A percentile compares a stretch with the other conserved stretches of the same genome.
Conservation (phyloP, 2,797 vertebrate species). For the Hirundo rustica region DNA sequence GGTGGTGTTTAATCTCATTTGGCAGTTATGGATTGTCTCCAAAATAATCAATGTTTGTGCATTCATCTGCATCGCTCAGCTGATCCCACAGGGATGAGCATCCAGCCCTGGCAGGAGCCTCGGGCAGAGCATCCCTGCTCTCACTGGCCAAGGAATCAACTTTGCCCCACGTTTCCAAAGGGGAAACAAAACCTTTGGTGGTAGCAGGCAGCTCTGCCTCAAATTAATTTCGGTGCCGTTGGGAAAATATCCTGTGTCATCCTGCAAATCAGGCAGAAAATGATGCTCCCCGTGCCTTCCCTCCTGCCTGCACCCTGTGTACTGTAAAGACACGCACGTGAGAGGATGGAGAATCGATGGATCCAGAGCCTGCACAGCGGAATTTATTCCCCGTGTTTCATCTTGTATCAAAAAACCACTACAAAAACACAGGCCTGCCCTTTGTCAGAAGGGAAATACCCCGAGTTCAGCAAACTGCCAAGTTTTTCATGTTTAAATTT, state of each 20-base stretch:
- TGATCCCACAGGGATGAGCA: not conserved
- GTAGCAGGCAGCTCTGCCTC: not conserved
- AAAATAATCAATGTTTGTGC: slow-evolving; percentile 7
- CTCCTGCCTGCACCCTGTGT: not conserved
- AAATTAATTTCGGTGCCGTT: fast-evolving
- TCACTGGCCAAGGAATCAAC: not conserved
- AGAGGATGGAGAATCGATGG: not conserved
- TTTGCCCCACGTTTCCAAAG: not conserved
- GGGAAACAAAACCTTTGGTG: not conserved
- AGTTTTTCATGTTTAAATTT: not conserved
- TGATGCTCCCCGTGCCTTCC: not conserved
- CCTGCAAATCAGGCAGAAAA: not conserved
- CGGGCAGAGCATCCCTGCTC: not conserved
- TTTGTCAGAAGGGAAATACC: not conserved
- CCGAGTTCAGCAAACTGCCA: not conserved
- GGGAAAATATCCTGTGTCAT: not conserved
- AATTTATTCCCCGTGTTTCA: not conserved
- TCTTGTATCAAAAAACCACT: not conserved
- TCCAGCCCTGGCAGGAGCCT: not conserved
- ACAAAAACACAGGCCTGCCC: not conserved
- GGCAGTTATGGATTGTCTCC: slow-evolving; percentile 43
- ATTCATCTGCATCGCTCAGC: not conserved
- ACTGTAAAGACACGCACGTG: fast-evolving
- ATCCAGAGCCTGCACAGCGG: not conserved
- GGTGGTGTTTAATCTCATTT: slow-evolving; percentile 22